phyloP scores from a whole-genome alignment of 2,797 vertebrate genomes.

The Alosa sapidissima region DNA sequence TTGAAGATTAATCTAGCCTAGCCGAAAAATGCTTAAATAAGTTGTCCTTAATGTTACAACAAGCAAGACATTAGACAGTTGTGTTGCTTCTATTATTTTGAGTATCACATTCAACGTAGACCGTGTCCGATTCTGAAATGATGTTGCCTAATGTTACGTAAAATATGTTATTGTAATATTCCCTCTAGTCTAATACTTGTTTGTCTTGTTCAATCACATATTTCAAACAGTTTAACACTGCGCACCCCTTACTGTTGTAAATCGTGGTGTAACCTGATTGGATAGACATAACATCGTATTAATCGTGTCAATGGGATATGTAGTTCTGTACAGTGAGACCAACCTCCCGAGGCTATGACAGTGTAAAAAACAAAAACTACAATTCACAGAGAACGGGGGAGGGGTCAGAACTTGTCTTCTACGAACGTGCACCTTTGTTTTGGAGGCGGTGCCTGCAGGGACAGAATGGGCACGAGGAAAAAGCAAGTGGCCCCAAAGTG shows the following conservation, averaged over 20 bases:
- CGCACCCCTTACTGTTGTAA: neutral
- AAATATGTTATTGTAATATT: neutral
- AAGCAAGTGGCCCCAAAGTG: constrained; percentile 19
- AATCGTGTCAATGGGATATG: neutral
- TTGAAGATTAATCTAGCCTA: no score
- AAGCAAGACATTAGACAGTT: no score
- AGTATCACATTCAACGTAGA: neutral
- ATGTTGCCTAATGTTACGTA: neutral
- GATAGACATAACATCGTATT: neutral
- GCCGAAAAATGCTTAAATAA: no score
- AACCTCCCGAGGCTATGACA: neutral
- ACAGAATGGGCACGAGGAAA: constrained; percentile 22
- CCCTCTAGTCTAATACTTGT: neutral
- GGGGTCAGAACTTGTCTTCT: neutral
- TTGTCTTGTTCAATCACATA: neutral
- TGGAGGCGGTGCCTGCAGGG: neutral
- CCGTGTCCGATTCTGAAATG: neutral
- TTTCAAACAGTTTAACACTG: neutral
- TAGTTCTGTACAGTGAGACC: neutral
- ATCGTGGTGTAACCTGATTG: constrained; percentile 14
- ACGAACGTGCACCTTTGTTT: neutral
- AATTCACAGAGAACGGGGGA: neutral
- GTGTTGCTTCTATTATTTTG: neutral
- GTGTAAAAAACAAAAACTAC: neutral
- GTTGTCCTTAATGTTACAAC: no score